These are phyloP conservation scores for Amazona guildingii DNA, from an alignment of 2,113 vertebrate genomes.

Conservation along the genomic window DNA sequence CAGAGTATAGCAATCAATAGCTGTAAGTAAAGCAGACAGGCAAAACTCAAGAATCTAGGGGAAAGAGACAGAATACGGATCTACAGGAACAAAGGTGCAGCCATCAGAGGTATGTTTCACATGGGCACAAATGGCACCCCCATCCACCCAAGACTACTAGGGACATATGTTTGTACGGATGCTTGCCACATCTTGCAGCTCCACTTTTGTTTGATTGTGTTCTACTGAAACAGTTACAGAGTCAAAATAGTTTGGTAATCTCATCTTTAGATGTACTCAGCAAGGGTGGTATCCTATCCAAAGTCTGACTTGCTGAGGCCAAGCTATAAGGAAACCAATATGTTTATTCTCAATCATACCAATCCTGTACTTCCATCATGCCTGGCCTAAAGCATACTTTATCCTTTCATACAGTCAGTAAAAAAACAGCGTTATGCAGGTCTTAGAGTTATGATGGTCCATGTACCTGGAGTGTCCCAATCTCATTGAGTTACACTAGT, in stretches of 20 bases:
- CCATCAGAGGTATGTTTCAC: background rate
- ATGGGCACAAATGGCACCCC: background rate
- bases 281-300: background rate
- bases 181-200: background rate
- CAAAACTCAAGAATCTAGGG: background rate
- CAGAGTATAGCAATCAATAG: background rate
- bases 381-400: background rate
- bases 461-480: background rate
- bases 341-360: background rate
- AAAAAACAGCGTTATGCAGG: background rate
- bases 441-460: background rate
- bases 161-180: background rate
- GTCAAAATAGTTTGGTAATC: background rate
- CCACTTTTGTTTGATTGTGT: background rate
- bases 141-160: rapidly evolving
- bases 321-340: background rate
- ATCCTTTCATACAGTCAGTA: background rate
- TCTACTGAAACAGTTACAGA: background rate
- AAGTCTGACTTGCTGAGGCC: background rate
- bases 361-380: rapidly evolving
- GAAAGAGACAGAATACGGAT: background rate
- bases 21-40: background rate
- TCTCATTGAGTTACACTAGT: background rate
- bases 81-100: background rate
- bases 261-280: background rate